Base-by-base conservation (phyloP, 2,888 invertebrate species). In the Acleris sparsana region DNA sequence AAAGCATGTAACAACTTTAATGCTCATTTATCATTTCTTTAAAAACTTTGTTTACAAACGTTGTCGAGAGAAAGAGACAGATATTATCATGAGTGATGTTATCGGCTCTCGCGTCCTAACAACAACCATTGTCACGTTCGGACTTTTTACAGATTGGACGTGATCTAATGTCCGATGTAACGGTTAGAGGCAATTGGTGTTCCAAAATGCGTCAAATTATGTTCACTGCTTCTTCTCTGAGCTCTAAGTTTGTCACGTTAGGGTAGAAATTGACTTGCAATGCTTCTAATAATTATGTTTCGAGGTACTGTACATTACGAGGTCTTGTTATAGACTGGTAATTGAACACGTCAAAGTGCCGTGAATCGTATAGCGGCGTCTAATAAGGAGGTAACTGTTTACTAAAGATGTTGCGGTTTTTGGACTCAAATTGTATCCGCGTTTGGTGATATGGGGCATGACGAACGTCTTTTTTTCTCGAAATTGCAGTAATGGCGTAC, bases 251-350 rank as follows among this genome's bases (percentile, higher is more conserved):
- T 63, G 49, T 53, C 9, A 33, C 17, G 29, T 39, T 65, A 64
- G 53, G 49, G 56, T 61, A 44, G 29, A 63, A 52, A 65, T 53
- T 60, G 43, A 53, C 46, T 18, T 33, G 52, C 18, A 17, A 53
- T 48, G 43, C 5, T 57, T 33, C 55, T 66, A 62, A 66, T 66
- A 66, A 66, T 66, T 66, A 62, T 66, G 57, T 66, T 68, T 57
- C 22, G 55, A 64, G 55, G 56, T 46, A 46, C 46, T 69, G 74
- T 73, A 75, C 74, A 77, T 79, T 67, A 70, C 66, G 60, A 67
- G 68, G 75, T 77, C 80, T 82, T 72, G 82, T 82, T 82, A 83
- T 76, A 73, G 75, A 69, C 73, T 70, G 64, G 80, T 82, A 83
- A 82, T 82, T 84, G 82, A 75, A 76, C 72, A 71, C 71, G 72